These are phyloP conservation scores for Eledone cirrhosa DNA, from an alignment of 2,888 invertebrate genomes.

Conservation along the genomic window DNA sequence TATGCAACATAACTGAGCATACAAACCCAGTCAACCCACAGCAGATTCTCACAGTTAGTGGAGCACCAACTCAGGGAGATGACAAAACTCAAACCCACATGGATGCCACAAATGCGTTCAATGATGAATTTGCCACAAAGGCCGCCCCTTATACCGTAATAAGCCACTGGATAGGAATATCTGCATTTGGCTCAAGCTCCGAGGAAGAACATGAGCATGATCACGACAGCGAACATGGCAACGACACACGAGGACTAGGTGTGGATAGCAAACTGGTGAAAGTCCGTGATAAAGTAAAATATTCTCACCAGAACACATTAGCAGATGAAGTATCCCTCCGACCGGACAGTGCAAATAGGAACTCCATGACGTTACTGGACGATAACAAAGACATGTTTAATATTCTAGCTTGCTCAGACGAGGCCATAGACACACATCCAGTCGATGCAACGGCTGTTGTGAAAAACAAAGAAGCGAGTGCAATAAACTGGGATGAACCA, in stretches of 20 bases:
- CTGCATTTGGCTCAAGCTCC: constrained; percentile 94
- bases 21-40: constrained; percentile 19
- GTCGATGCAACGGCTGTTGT: constrained; percentile 34
- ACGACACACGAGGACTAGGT: constrained; percentile 35
- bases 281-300: constrained; percentile 42
- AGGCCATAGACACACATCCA: constrained; percentile 55
- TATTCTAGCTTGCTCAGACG: constrained; percentile 49
- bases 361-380: constrained; percentile 50
- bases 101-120: constrained; percentile 46
- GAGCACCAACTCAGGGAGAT: constrained; percentile 55
- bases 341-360: constrained; percentile 53
- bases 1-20: constrained; percentile 24
- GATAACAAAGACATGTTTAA: constrained; percentile 47
- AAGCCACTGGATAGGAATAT: constrained; percentile 86
- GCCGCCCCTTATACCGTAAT: constrained; percentile 79
- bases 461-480: constrained; percentile 6
- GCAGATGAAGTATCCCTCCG: constrained; percentile 57
- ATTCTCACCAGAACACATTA: constrained; percentile 47
- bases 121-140: constrained; percentile 64
- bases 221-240: constrained; percentile 41
- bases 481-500: constrained; percentile 14
- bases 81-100: constrained; percentile 57
- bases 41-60: constrained; percentile 11
- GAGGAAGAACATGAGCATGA: constrained; percentile 68
- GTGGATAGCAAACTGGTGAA: constrained; percentile 48